Percentiles rank a stretch among this genome's conserved stretches.
These are phyloP conservation scores for Mylabris sibirica DNA, from an alignment of 2,888 invertebrate genomes.

Conservation along the genomic window DNA sequence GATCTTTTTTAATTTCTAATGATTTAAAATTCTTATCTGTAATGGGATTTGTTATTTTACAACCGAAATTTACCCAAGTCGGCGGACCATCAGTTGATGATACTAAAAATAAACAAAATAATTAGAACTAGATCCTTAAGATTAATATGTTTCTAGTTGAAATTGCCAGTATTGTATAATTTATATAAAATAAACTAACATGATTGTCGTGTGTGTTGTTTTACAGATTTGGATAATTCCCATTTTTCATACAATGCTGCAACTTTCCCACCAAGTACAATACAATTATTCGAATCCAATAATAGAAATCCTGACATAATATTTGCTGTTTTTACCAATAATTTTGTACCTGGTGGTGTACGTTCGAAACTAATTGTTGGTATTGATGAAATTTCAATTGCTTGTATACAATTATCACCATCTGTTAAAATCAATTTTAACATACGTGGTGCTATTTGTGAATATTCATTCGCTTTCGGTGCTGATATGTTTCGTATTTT, in stretches of 20 bases:
- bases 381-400: conserved; percentile 78
- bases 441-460: conserved; percentile 81
- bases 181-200: conserved; percentile 37
- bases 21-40: conserved; percentile 76
- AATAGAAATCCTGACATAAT: conserved; percentile 71
- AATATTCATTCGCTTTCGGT: conserved; percentile 90
- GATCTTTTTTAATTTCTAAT: conserved; percentile 68
- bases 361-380: conserved; percentile 73
- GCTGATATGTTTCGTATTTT: conserved; percentile 88
- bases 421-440: conserved; percentile 85
- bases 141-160: too few species aligned
- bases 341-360: conserved; percentile 90
- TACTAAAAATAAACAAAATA: conserved; percentile 50
- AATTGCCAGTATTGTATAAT: too few species aligned
- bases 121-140: too few species aligned
- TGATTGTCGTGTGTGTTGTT: conserved; percentile 42
- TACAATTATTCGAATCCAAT: conserved; percentile 72
- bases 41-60: conserved; percentile 69
- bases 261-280: conserved; percentile 85
- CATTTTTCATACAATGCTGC: conserved; percentile 85
- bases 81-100: conserved; percentile 82
- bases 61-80: conserved; percentile 92
- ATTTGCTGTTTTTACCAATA: conserved; percentile 72
- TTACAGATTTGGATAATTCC: conserved; percentile 69
- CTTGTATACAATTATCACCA: conserved; percentile 80